Conservation (phyloP, 2,113 vertebrate genomes). For the Tilapia sparmanii region DNA sequence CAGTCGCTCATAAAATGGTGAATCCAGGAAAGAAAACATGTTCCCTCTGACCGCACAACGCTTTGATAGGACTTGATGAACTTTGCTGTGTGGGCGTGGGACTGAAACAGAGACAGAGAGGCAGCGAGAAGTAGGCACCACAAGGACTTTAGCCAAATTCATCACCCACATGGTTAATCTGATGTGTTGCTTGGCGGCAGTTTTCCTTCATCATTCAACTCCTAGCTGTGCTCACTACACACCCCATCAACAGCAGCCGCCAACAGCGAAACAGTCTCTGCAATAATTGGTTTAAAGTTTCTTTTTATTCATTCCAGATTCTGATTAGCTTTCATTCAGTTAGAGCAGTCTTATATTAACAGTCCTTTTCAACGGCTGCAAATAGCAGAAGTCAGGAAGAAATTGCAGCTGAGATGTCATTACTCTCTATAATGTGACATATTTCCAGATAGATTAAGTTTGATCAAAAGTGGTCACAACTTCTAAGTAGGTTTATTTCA, state of each 20-base stretch:
- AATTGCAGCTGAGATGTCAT: background rate
- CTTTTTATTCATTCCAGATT: background rate
- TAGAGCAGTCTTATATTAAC: background rate
- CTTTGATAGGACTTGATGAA: constrained; percentile 52
- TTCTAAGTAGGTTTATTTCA: background rate
- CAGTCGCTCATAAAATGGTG: constrained; percentile 30
- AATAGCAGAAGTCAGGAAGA: background rate
- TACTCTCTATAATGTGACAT: background rate
- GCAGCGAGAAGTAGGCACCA: background rate
- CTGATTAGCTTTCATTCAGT: background rate
- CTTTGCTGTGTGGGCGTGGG: constrained; percentile 28
- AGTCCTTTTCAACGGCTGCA: background rate
- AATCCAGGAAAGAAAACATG: constrained; percentile 51
- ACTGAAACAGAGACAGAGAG: constrained; percentile 17
- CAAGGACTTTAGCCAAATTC: constrained; percentile 13
- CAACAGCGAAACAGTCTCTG: background rate
- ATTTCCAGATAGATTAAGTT: background rate
- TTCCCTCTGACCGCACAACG: constrained; percentile 15
- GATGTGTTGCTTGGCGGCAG: constrained; percentile 31
- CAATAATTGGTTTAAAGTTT: background rate
- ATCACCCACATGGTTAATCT: constrained; percentile 31
- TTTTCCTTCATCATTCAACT: constrained; percentile 10
- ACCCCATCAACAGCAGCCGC: background rate
- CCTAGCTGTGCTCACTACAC: background rate
- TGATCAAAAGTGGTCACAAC: background rate